phyloP scores from a whole-genome alignment of 2,797 vertebrate genomes.

The Morelia viridis region DNA sequence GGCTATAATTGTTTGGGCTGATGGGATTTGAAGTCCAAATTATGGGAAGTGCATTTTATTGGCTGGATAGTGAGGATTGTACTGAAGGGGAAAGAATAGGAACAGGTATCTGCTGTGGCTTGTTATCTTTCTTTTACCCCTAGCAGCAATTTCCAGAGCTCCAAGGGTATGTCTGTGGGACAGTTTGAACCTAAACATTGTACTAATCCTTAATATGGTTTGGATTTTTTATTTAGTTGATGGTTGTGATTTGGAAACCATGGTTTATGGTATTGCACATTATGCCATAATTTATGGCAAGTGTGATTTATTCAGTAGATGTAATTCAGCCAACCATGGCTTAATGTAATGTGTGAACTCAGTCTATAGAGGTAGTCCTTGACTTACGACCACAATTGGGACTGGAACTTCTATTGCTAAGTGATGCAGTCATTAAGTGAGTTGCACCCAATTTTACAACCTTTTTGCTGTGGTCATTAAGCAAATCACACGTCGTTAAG shows the following conservation, averaged over 20 bases:
- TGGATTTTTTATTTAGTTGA: no score
- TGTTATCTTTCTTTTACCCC: background rate
- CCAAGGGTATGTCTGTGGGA: background rate
- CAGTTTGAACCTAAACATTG: background rate
- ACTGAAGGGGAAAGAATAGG: background rate
- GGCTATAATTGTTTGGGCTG: background rate
- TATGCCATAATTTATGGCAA: no score
- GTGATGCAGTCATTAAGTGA: no score
- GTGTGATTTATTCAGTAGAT: background rate
- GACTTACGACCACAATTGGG: no score
- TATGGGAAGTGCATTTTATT: background rate
- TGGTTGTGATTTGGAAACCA: background rate
- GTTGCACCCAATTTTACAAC: no score
- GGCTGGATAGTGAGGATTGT: background rate
- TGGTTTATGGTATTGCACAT: background rate
- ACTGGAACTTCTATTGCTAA: no score
- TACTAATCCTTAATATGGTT: background rate
- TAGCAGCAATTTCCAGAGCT: background rate
- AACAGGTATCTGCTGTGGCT: background rate
- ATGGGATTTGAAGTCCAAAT: background rate
- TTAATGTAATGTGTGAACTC: background rate
- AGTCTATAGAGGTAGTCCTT: no score
- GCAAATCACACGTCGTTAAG: no score
- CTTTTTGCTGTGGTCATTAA: no score
- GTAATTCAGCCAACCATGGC: background rate